A percentile compares a stretch with the other conserved stretches of the same genome.
Evolutionary conservation across 1,140 invertebrate species (phyloP).

Genomic region (Drosophila micromelanica): DNA sequence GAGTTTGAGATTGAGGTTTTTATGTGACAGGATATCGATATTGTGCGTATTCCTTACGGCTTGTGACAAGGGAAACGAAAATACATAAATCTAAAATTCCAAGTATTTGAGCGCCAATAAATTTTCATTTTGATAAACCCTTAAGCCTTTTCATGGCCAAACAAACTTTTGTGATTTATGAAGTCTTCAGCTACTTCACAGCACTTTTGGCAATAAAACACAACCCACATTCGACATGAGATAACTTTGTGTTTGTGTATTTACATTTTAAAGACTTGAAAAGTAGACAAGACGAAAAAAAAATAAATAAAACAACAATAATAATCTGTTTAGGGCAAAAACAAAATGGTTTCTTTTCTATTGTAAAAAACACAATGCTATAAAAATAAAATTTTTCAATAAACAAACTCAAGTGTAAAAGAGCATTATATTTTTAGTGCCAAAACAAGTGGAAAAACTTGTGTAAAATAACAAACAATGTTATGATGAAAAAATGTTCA

Average conservation of each 20-base stretch:
- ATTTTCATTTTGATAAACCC: constrained; percentile 83
- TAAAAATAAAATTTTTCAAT: constrained; percentile 34
- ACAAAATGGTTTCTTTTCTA: constrained; percentile 9
- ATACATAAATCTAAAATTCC: constrained; percentile 76
- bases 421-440: constrained; percentile 29
- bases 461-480: constrained; percentile 18
- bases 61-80: constrained; percentile 20
- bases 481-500: constrained; percentile 57
- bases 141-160: constrained; percentile 80
- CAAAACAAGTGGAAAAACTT: constrained; percentile 41
- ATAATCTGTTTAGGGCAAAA: constrained; percentile 37
- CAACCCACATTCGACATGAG: constrained; percentile 57
- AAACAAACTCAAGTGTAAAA: constrained; percentile 54
- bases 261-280: constrained; percentile 63
- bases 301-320: not conserved
- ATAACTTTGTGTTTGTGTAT: constrained; percentile 60
- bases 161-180: constrained; percentile 81
- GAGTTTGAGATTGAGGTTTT: constrained; percentile 7
- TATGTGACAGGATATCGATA: constrained; percentile 17
- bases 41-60: constrained; percentile 3
- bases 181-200: constrained; percentile 66
- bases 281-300: constrained; percentile 13
- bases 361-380: constrained; percentile 26
- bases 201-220: constrained; percentile 75
- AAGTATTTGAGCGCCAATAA: constrained; percentile 72